phyloP scores from a whole-genome alignment of 2,113 vertebrate genomes.

The Castor canadensis region DNA sequence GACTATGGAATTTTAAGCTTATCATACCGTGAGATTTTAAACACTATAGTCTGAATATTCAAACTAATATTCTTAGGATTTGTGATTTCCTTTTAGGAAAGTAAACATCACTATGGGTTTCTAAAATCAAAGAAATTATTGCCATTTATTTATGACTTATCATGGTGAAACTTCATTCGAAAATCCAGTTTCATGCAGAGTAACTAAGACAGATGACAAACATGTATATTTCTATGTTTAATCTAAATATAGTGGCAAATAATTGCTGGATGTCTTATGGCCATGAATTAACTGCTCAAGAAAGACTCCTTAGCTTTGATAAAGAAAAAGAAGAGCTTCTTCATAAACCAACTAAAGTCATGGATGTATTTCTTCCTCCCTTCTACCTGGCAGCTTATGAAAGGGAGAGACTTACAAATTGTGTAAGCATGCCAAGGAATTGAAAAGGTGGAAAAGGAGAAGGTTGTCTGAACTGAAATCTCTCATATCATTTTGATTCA shows the following conservation, averaged over 20 bases:
- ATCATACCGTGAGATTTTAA: background rate
- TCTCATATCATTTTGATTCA: background rate
- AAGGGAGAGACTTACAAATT: background rate
- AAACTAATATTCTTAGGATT: conserved; percentile 53
- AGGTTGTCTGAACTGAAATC: background rate
- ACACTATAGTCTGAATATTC: conserved; percentile 8
- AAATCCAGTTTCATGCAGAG: conserved; percentile 1
- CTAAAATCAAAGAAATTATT: conserved; percentile 58
- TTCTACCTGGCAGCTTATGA: conserved; percentile 62
- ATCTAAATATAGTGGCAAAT: conserved; percentile 21
- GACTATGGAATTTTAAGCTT: background rate
- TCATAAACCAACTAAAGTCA: background rate
- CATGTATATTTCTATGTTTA: background rate
- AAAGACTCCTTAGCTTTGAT: background rate
- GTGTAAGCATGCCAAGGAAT: background rate
- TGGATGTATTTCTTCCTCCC: conserved; percentile 59
- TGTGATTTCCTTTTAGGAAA: conserved; percentile 59
- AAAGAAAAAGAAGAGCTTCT: background rate
- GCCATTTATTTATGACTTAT: background rate
- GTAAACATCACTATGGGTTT: conserved; percentile 45
- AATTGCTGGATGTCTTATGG: conserved; percentile 20
- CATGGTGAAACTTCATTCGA: conserved; percentile 46
- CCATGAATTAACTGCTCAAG: background rate
- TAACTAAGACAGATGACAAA: conserved; percentile 20
- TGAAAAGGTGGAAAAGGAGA: background rate